Base-by-base conservation (phyloP, 2,797 vertebrate genomes). In the Clamator glandarius region DNA sequence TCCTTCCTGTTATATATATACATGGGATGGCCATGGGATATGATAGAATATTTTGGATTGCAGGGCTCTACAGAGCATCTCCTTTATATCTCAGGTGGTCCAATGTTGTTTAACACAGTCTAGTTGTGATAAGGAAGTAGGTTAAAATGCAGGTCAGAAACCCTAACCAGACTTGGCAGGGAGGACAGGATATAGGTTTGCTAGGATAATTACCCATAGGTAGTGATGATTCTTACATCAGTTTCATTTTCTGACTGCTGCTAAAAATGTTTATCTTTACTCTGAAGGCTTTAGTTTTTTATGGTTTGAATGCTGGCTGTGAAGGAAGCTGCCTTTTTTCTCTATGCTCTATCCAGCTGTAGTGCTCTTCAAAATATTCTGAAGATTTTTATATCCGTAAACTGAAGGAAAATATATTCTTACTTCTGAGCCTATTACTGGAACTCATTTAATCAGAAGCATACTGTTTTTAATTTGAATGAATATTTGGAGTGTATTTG, bases 261-360 rank as follows among this genome's bases (percentile, higher is more conserved):
- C 54, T 93, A 9, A 91, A 93, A 83, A 72, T 68, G 58, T 85
- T 92, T 89, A 64, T 94, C 91, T 95, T 85, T 51, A 36, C 59
- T 92, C 66, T 72, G 59, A 75, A 96, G 72, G 73, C 76, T 90
- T 84, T 86, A 61, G 58, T 92, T 62, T 84, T 88, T 80, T 54
- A 42, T 64, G 33, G 59, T 87, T 88, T 90, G 86, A 88, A 86
- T 79, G 52, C 83, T 93, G 85, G 39, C 87, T 92, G 54, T 81
- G 77, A 84, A 90, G 66, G 41, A 84, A 87, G 18, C 70, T 52
- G 19, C 69, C 41, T 64, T 16, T 62, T 91, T 75, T 85, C 82
- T 87, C 61, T 73, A 2, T 81, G 62, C 79, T 87, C 21, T 68
- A 55, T 66, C 76, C 66, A 75, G 73, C 69, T 91, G 54, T 61